These are phyloP conservation scores for Keiferia lycopersicella DNA, from an alignment of 2,888 invertebrate species.

Conservation along the genomic window DNA sequence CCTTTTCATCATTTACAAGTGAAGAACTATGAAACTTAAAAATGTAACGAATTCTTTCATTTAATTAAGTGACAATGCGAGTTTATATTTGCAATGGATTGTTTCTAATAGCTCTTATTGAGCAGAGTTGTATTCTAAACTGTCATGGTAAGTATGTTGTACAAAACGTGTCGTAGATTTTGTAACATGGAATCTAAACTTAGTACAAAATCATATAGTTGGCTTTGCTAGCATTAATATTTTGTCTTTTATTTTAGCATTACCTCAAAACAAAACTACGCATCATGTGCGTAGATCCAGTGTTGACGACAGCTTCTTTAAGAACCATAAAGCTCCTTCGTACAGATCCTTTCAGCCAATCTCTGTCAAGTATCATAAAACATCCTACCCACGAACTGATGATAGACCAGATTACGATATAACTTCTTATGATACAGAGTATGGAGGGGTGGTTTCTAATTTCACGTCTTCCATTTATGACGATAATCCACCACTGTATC, in stretches of 20 bases:
- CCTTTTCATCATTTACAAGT: neutral
- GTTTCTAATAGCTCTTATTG: conserved; percentile 42
- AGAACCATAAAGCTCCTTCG: conserved; percentile 56
- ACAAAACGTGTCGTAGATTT: neutral
- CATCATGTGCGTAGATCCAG: conserved; percentile 57
- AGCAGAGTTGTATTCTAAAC: conserved; percentile 43
- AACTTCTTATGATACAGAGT: conserved; percentile 71
- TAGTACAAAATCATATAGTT: neutral
- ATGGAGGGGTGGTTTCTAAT: conserved; percentile 74
- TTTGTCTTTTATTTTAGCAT: conserved; percentile 45
- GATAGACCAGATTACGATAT: conserved; percentile 69
- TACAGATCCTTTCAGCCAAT: conserved; percentile 70
- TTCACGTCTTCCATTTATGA: conserved; percentile 77
- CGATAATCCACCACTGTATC: conserved; percentile 73
- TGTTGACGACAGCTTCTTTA: conserved; percentile 57
- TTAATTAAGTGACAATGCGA: conserved; percentile 35
- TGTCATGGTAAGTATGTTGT: conserved; percentile 44
- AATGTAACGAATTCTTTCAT: neutral
- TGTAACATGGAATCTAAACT: too few species aligned
- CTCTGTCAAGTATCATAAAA: conserved; percentile 62
- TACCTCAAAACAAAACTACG: conserved; percentile 59
- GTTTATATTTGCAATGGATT: conserved; percentile 40
- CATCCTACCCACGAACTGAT: conserved; percentile 60
- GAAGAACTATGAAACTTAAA: neutral
- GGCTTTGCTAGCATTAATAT: neutral